Base-by-base conservation (phyloP, 2,797 vertebrate species). In the Ctenopoma kingsleyae region DNA sequence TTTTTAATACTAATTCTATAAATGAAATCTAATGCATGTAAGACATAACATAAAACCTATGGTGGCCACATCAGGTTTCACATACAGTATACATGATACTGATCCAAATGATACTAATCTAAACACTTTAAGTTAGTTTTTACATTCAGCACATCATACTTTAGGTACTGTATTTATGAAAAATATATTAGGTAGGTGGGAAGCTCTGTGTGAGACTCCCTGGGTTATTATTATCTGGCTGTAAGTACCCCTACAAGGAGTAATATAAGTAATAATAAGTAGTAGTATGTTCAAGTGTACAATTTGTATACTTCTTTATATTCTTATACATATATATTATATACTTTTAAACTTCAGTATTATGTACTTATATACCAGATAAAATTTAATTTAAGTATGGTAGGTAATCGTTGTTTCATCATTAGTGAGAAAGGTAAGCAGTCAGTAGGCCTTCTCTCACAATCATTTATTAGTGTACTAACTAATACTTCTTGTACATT, bases 151-250 rank as follows among this genome's bases (percentile, higher is more conserved):
- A 58, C 20, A 52, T 62, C 36, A 9, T 4, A 22, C 30, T 16
- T 46, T 53, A 38, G 30, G 1, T 16, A 16, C 5, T 11, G 2
- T 41, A 13, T 19, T 30, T 27, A 50, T 67, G 41, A n/a, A 66
- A 59, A 5, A 30, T 30, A 30, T 30, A 30, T 30, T 44, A n/a
- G n/a, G n/a, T n/a, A n/a, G n/a, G n/a, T 61, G 43, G 50, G 44
- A 35, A 36, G 54, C 56, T 44, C 36, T 51, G 47, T 38, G 52
- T 49, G 16, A 35, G 35, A 36, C 52, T 53, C 27, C n/a, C 38
- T 55, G 40, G 84, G 66, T 86, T 83, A 58, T 81, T 50, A 44
- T 83, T 82, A 51, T 36, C 70, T 77, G 72, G 62, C 66, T 71
- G 62, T 70, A 67, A 32, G 30, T 8, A 32, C 30, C 1, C 7